Conservation (phyloP, 2,888 invertebrate genomes). For the Sarcophaga subvicina region DNA sequence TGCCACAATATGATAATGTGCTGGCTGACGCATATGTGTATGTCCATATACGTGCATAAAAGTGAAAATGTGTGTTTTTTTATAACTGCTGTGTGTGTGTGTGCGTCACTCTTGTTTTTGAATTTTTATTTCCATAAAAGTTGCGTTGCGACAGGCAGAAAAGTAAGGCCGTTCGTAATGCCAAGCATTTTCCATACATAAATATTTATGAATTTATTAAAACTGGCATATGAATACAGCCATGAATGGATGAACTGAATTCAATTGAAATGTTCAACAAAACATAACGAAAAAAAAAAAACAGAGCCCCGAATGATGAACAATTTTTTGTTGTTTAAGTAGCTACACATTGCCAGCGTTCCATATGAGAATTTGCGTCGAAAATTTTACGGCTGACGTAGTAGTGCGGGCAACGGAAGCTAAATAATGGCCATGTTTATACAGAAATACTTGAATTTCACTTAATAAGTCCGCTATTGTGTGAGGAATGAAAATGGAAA, state of each 20-base stretch:
- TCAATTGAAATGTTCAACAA: conserved; percentile 42
- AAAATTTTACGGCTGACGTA: too few relatives aligned
- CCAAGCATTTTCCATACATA: conserved; percentile 80
- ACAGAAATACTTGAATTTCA: too few relatives aligned
- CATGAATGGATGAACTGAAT: conserved; percentile 37
- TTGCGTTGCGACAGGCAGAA: neutral
- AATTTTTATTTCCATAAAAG: conserved; percentile 5
- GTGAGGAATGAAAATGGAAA: too few relatives aligned
- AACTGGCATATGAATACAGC: conserved; percentile 67
- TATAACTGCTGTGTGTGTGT: neutral
- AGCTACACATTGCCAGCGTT: neutral
- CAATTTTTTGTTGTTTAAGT: conserved; percentile 1
- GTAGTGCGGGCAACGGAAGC: too few relatives aligned
- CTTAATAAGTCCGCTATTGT: too few relatives aligned
- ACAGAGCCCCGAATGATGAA: too few relatives aligned
- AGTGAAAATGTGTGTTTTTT: neutral
- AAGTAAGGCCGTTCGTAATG: neutral
- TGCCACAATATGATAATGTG: conserved; percentile 17
- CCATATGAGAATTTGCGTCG: too few relatives aligned
- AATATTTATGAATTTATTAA: conserved; percentile 84
- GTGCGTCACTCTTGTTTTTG: conserved; percentile 34
- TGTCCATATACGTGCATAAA: neutral
- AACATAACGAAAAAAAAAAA: neutral
- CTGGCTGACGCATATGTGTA: neutral
- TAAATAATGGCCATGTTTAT: too few relatives aligned